Base-by-base conservation (phyloP, 2,113 vertebrate genomes). In the Tylochromis polylepis region DNA sequence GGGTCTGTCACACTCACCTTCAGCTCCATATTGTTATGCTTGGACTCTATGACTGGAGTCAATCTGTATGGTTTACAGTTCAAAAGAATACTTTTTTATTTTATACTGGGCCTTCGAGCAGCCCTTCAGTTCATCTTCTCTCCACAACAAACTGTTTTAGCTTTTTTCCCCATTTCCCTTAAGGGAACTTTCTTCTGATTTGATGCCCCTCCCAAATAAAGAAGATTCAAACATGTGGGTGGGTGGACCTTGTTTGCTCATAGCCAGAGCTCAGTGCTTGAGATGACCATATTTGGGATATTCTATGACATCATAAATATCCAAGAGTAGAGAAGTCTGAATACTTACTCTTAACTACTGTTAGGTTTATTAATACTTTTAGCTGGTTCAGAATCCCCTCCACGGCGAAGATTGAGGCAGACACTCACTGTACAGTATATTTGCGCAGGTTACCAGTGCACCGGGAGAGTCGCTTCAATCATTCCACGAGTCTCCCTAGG, bases 101-200 rank as follows among this genome's bases (percentile, higher is more conserved):
- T 27, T 27, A 27, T 18, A 46, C 43, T 72, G 22, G 12, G 0
- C 43, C 24, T 72, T 46, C 0, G 3, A 49, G 43, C 43, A 49
- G 43, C 9, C 24, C 43, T 49, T 51, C 24, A 8, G 24, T 49
- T 51, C 2, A 49, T 0, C 70, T 18, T 29, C 0, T 49, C 15
- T 3, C 24, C 24, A 29, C 43, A 51, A 75, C 70, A 29, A 72
- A 2, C 46, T 49, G 41, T 72, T 72, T 72, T 72, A 72, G 38
- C 15, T 49, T 18, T 24, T 46, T 49, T 3, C 41, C 15, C 46
- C 20, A 67, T 6, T 43, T 27, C 22, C 22, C 43, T 49, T 29
- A 0, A 75, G 46, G 0, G 18, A 29, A 27, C 70, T 0, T 29
- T 49, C 24, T 49, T 49, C 70, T 75, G 24, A 75, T 29, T 75